Base-by-base conservation (phyloP, 2,888 invertebrate genomes). In the Xestia sexstrigata region DNA sequence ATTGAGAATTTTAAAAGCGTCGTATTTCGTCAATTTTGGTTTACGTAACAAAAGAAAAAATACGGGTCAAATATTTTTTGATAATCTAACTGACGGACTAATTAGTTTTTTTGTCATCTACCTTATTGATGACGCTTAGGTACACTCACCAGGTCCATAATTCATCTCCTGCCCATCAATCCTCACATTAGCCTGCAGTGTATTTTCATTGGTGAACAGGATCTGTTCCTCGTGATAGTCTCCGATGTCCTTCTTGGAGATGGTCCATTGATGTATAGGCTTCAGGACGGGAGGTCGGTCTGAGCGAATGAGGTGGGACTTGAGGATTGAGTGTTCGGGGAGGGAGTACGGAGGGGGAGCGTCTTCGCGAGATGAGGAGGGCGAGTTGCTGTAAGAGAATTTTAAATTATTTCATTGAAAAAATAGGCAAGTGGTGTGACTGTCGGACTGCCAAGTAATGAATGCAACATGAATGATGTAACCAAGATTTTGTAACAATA, bases 221-320 rank as follows among this genome's bases (percentile, higher is more conserved):
- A 96, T 94, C 84, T 96, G 95, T 74, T 97, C 96, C 72, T 96
- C 96, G 0, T 95, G 95, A 58, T 94, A 95, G 49, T 95, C 95
- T 0, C 96, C 96, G 0, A 94, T 93, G 74, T 96, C 95, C 80
- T 96, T 95, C 91, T 96, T 96, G 1, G 95, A 95, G 75, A 97
- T 97, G 0, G 97, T 97, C 97, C 97, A 97, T 70, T 96, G 96
- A 26, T 96, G 95, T 39, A 95, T 86, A 0, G 94, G 93, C 65
- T 95, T 94, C 52, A 93, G 11, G 85, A 1, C 72, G 0, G 91
- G 87, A 0, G 91, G 90, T 3, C 93, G 82, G 20, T 94, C 94
- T 5, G 92, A 82, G 1, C 95, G 90, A 15, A 95, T 94, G 7
- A 97, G 92, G 76, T 97, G 97, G 0, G 96, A 95, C 82, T 97